Base-by-base conservation (phyloP, 35 echinoderm and acorn worm genomes). In the Apostichopus parvimensis region DNA sequence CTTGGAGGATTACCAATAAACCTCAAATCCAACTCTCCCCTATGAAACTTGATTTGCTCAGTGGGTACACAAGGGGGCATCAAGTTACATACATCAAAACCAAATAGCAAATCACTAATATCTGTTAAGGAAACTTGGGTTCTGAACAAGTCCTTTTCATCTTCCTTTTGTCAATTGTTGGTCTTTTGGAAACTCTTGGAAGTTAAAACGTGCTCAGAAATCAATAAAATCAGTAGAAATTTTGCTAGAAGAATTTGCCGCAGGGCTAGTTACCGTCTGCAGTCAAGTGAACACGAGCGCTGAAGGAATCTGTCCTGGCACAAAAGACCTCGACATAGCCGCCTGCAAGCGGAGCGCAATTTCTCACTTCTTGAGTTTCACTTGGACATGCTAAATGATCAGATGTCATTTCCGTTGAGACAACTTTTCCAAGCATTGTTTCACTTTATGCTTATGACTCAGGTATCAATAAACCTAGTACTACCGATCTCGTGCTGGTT, bases 141-240 rank as follows among this genome's bases (percentile, higher is more conserved):
- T 25, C 54, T 84, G 71, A 75, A 22, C 14, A 22, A 75, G 8
- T 84, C 81, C 53, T 58, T 84, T 56, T 59, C 58, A 59, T 84
- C 20, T 58, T 84, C 56, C 14, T 83, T 82, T 84, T 84, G 56
- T 56, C 81, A 84, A 84, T 84, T 84, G 81, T 84, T 84, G 81
- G 81, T 84, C 18, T 59, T 75, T 84, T 84, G 81, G 6, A 84
- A 84, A 58, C 81, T 59, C 81, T 56, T 56, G 17, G 81, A 84
- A 84, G 81, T 84, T 84, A 84, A 84, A 84, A 84, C 81, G 81
- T 84, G 81, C 81, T 84, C 81, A 84, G 57, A 84, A 84, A 84
- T 84, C 81, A 84, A 84, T 84, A 84, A 84, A 84, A 58, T 84
- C 81, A 84, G 18, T 84, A 20, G 54, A 59, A 84, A 84, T 84